These are phyloP conservation scores for Cygnus olor DNA, from an alignment of 2,797 vertebrate species.

Conservation along the genomic window DNA sequence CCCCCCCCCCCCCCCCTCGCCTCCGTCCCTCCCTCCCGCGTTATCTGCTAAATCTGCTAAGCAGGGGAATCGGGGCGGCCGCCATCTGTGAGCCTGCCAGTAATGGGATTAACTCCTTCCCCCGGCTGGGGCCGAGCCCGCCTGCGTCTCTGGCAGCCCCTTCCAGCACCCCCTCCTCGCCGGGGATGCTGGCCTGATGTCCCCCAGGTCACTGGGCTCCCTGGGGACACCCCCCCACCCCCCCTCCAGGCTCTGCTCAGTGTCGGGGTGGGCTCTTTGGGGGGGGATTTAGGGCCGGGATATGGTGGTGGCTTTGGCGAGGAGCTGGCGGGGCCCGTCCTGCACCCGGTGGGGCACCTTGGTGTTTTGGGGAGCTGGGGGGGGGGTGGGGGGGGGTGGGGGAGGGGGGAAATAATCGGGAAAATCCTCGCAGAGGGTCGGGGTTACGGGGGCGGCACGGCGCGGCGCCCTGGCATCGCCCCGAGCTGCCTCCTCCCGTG, in stretches of 20 bases:
- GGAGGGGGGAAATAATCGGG: too few species aligned
- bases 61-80: constrained; percentile 14
- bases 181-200: background rate
- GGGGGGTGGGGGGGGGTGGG: too few species aligned
- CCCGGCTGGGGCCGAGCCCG: background rate
- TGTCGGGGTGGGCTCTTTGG: too few species aligned
- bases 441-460: too few species aligned
- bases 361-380: background rate
- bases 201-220: fast-evolving
- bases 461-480: too few species aligned
- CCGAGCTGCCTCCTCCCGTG: too few species aligned
- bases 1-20: background rate
- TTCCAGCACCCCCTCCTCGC: background rate
- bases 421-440: background rate
- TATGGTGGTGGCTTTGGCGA: too few species aligned
- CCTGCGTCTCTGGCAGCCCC: background rate
- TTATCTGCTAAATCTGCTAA: constrained; percentile 59
- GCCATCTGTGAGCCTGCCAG: constrained; percentile 65
- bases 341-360: background rate
- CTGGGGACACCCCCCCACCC: background rate
- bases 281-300: too few species aligned
- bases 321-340: too few species aligned
- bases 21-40: background rate
- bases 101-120: constrained; percentile 67
- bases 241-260: background rate